Percentiles rank a stretch among this genome's conserved stretches.
Evolutionary conservation across 1,140 invertebrate species (phyloP).

Genomic region (Tyrophagus putrescentiae): DNA sequence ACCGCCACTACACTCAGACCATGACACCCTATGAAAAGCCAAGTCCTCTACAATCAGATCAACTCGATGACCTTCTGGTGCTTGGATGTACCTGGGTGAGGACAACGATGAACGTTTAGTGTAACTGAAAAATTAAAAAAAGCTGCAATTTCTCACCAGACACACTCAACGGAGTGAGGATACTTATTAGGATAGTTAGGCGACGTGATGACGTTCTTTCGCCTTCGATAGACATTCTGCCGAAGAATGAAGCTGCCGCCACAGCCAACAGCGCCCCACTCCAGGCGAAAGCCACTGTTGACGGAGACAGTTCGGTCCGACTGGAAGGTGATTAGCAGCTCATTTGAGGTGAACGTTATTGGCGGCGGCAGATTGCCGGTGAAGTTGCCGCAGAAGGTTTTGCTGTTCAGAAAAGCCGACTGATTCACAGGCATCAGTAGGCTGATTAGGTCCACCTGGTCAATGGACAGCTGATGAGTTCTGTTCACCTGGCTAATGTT

Average conservation of each 20-base stretch:
- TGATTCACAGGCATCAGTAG: neutral
- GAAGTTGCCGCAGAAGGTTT: no score
- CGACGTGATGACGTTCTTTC: constrained; percentile 41
- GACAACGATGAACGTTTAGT: no score
- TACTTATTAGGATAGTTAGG: constrained; percentile 66
- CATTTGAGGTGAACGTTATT: constrained; percentile 30
- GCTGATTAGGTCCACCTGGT: no score
- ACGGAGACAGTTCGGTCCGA: constrained; percentile 32
- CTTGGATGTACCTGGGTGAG: constrained; percentile 44
- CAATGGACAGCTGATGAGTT: no score
- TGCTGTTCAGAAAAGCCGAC: constrained; percentile 17
- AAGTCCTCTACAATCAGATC: constrained; percentile 51
- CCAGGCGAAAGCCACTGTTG: constrained; percentile 38
- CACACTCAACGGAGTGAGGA: constrained; percentile 53
- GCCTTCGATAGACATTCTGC: no score
- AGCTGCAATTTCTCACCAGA: no score
- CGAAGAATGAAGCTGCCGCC: constrained; percentile 34
- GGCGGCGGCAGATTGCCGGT: constrained; percentile 24
- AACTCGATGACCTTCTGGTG: constrained; percentile 46
- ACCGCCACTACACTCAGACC: no score
- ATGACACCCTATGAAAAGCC: constrained; percentile 44
- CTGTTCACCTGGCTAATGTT: no score
- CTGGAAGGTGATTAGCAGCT: constrained; percentile 33
- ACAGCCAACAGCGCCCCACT: constrained; percentile 39
- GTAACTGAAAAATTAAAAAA: no score